Conservation (phyloP, 2,888 invertebrate genomes). For the Sminthurinus aureus region DNA sequence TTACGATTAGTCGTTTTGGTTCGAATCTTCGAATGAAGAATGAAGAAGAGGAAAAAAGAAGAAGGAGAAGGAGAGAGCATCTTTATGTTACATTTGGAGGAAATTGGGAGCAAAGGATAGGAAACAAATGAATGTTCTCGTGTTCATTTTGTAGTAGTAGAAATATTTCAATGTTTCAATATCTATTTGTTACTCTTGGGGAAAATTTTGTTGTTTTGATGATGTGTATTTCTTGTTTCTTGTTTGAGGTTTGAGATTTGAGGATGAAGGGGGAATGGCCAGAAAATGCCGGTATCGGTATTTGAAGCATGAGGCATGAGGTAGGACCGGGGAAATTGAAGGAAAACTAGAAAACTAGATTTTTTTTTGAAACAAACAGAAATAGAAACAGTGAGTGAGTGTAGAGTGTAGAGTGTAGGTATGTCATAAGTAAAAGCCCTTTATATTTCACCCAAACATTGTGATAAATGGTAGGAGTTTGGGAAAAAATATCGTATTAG, state of each 20-base stretch:
- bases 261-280: background rate
- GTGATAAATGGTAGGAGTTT: constrained; percentile 50
- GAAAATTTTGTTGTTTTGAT: background rate
- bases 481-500: constrained; percentile 57
- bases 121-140: background rate
- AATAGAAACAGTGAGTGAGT: background rate
- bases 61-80: constrained; percentile 16
- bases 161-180: background rate
- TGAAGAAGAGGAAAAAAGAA: background rate
- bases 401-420: background rate
- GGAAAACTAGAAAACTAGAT: too few species aligned
- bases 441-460: constrained; percentile 24
- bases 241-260: too few species aligned
- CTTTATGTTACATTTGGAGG: constrained; percentile 4
- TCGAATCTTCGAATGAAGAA: background rate
- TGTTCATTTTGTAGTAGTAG: background rate
- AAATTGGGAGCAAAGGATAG: background rate
- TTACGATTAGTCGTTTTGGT: too few species aligned
- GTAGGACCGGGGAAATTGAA: background rate
- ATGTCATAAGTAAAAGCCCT: constrained; percentile 17
- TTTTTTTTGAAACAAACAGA: background rate
- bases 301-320: constrained; percentile 8
- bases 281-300: constrained; percentile 5
- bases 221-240: background rate
- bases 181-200: background rate